Conservation (phyloP, 2,113 vertebrate species). For the Syngnathus typhle region DNA sequence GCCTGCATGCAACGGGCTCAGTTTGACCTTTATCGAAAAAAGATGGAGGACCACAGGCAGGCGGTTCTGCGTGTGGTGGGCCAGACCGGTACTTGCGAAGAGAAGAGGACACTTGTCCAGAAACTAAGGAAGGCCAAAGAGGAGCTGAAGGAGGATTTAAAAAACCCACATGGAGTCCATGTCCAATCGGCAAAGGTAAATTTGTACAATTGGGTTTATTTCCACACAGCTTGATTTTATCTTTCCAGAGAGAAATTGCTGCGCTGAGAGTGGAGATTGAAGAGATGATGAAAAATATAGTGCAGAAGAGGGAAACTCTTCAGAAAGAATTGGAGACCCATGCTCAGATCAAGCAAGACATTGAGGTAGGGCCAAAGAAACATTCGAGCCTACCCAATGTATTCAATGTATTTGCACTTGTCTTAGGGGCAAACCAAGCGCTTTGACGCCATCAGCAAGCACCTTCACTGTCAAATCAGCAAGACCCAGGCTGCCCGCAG, state of each 20-base stretch:
- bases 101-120: conserved; percentile 43
- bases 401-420: not conserved
- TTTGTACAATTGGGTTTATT: not conserved
- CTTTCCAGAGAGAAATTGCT: conserved; percentile 44
- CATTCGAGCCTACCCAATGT: not conserved
- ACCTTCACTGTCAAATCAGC: conserved; percentile 63
- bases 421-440: conserved; percentile 65
- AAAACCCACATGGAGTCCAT: conserved; percentile 52
- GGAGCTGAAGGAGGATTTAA: conserved; percentile 49
- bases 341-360: conserved; percentile 54
- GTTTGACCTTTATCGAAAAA: conserved; percentile 49
- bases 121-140: conserved; percentile 43
- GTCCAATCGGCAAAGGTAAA: conserved; percentile 54
- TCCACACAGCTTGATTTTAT: conserved; percentile 1
- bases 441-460: conserved; percentile 63
- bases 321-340: conserved; percentile 47
- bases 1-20: not conserved
- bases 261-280: conserved; percentile 40
- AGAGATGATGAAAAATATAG: conserved; percentile 8
- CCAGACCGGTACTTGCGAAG: conserved; percentile 41
- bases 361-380: conserved; percentile 39
- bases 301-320: conserved; percentile 33
- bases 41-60: conserved; percentile 54
- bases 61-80: conserved; percentile 26
- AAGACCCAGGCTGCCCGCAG: conserved; percentile 54